Percentiles rank a stretch among this genome's conserved stretches.
These are phyloP conservation scores for Mesaphorura yosii DNA, from an alignment of 1,140 invertebrate genomes.

Conservation along the genomic window DNA sequence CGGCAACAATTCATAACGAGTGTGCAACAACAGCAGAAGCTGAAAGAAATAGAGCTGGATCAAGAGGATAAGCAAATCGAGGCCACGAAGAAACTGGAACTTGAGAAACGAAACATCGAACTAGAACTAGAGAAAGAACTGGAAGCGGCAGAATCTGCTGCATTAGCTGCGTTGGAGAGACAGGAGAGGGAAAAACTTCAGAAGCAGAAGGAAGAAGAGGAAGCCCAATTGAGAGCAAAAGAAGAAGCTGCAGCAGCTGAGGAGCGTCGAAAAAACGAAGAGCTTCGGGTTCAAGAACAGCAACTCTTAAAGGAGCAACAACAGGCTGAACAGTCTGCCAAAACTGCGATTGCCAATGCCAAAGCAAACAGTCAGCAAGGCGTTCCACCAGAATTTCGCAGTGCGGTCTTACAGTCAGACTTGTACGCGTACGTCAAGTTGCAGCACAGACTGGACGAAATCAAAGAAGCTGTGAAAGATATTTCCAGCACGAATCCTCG, in stretches of 20 bases:
- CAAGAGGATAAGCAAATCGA: no score
- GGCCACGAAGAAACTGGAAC: no score
- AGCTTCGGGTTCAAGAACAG: no score
- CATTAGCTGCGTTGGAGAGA: neutral
- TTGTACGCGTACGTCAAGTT: constrained; percentile 16
- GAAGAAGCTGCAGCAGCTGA: neutral
- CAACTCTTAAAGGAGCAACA: neutral
- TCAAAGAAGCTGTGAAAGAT: constrained; percentile 3
- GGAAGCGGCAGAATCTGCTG: constrained; percentile 3
- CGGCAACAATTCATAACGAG: no score
- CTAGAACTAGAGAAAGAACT: constrained; percentile 10
- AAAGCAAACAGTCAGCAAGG: neutral
- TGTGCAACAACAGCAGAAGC: no score
- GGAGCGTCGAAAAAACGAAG: neutral
- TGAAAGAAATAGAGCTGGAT: no score
- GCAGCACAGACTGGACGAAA: constrained; percentile 10
- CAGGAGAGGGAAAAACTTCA: constrained; percentile 4
- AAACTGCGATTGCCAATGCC: neutral
- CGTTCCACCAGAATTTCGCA: constrained; percentile 17
- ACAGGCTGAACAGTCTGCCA: neutral
- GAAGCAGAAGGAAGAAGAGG: neutral
- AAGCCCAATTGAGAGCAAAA: neutral
- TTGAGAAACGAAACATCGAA: no score
- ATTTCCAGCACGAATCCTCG: constrained; percentile 11
- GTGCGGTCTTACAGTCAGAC: constrained; percentile 18